Evolutionary conservation across 2,888 invertebrate species (phyloP).

Genomic region (Byasa hedistus): DNA sequence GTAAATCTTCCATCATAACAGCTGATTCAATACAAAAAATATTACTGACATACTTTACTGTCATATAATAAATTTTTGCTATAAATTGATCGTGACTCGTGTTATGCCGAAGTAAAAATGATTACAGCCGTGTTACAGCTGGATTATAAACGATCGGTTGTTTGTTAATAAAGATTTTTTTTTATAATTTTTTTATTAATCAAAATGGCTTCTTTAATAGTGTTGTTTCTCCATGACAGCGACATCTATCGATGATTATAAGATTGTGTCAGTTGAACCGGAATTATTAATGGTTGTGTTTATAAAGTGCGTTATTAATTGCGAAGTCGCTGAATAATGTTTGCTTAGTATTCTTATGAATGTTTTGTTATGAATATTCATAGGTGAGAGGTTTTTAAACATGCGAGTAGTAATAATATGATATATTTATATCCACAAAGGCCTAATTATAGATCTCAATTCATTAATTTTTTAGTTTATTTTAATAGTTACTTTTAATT

Average conservation of each 20-base stretch:
- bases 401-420: too few species aligned
- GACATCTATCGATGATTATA: constrained; percentile 6
- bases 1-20: constrained; percentile 10
- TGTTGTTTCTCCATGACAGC: constrained; percentile 1
- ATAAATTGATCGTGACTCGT: background rate
- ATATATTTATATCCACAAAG: too few species aligned
- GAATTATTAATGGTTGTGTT: background rate
- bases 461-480: too few species aligned
- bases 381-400: too few species aligned
- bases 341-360: background rate
- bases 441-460: too few species aligned
- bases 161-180: background rate
- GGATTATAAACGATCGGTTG: background rate
- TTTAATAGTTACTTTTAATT: too few species aligned
- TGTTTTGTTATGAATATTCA: background rate
- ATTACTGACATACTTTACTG: background rate
- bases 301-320: constrained; percentile 1
- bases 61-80: background rate
- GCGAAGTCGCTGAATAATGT: background rate
- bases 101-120: background rate
- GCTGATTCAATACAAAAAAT: constrained; percentile 6
- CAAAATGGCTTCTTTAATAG: background rate
- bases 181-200: constrained; percentile 5
- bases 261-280: background rate
- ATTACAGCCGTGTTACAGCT: background rate